Conservation (phyloP, 2,113 vertebrate genomes). For the Enhydra lutris region DNA sequence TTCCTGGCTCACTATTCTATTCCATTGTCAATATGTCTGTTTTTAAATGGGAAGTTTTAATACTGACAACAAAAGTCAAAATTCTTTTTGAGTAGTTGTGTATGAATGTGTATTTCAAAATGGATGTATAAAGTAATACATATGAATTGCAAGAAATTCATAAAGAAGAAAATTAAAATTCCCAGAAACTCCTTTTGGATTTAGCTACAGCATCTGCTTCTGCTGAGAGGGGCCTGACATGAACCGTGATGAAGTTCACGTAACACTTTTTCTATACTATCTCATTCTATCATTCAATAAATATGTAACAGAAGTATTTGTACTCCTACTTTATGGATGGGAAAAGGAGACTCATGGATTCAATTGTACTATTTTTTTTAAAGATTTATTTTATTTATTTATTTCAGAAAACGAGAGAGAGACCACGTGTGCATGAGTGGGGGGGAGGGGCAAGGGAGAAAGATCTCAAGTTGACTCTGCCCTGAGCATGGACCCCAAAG, state of each 20-base stretch:
- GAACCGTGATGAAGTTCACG: background rate
- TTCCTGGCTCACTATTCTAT: background rate
- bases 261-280: background rate
- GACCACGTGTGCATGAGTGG: too few relatives aligned
- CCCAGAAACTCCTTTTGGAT: background rate
- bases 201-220: background rate
- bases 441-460: too few relatives aligned
- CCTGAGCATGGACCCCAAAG: too few relatives aligned
- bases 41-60: background rate
- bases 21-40: background rate
- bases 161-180: background rate
- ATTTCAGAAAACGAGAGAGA: too few relatives aligned
- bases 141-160: background rate
- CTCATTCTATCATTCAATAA: background rate
- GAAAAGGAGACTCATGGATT: background rate
- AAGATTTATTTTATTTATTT: too few relatives aligned
- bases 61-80: background rate
- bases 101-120: background rate
- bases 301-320: background rate
- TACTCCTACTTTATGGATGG: background rate
- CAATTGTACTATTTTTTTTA: too few relatives aligned
- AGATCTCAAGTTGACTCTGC: too few relatives aligned
- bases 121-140: background rate
- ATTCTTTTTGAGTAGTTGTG: background rate
- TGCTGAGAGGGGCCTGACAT: background rate